A percentile compares a stretch with the other conserved stretches of the same genome.
Conservation (phyloP, 2,888 invertebrate species). For the Drosophila setosimentum region DNA sequence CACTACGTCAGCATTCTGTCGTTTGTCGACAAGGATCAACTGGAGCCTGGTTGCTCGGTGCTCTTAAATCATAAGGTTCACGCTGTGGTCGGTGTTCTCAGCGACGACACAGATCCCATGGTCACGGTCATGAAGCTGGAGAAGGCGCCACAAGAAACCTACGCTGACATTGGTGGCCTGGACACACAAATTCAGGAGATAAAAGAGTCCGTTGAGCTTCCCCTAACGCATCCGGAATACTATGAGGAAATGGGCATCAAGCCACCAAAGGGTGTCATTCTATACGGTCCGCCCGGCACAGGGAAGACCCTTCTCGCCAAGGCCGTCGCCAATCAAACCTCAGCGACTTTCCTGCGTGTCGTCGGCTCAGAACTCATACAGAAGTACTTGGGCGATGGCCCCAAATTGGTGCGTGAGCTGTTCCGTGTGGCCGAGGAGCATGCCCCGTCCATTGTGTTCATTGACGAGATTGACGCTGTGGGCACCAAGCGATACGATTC, state of each 20-base stretch:
- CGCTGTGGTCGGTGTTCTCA: constrained; percentile 99
- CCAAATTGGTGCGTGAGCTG: constrained; percentile 98
- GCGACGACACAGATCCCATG: constrained; percentile 99
- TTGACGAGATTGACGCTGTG: constrained; percentile 99
- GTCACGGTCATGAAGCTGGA: constrained; percentile 99
- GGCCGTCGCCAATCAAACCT: constrained; percentile 99
- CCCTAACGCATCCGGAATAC: constrained; percentile 99
- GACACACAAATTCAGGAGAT: constrained; percentile 99
- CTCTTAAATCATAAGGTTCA: constrained; percentile 99
- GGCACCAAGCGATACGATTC: constrained; percentile 99
- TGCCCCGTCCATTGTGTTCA: constrained; percentile 99
- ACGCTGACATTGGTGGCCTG: constrained; percentile 98
- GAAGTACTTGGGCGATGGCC: constrained; percentile 99
- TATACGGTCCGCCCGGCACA: constrained; percentile 99
- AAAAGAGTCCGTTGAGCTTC: constrained; percentile 99
- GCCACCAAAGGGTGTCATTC: constrained; percentile 99
- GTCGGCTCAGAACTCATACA: constrained; percentile 99
- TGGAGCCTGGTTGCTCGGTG: constrained; percentile 99
- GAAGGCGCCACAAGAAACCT: constrained; percentile 99
- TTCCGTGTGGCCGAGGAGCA: constrained; percentile 99
- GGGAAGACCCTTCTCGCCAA: constrained; percentile 99
- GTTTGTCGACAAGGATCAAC: constrained; percentile 99
- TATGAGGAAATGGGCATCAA: constrained; percentile 99
- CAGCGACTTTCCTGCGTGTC: constrained; percentile 98
- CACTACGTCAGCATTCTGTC: constrained; percentile 99